phyloP scores from a whole-genome alignment of 2,888 invertebrate genomes.

The Acleris literana region DNA sequence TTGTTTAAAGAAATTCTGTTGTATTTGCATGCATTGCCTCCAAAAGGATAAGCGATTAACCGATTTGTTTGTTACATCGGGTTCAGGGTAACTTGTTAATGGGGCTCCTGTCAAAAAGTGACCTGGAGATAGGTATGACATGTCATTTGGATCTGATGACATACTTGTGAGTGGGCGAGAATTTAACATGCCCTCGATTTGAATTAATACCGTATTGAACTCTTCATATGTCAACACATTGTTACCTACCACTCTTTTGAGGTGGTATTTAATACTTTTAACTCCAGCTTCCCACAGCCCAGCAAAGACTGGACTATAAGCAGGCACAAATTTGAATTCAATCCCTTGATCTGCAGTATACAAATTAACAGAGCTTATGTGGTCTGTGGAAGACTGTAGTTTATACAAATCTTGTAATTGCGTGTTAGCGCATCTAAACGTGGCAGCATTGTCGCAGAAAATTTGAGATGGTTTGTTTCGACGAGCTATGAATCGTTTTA shows the following conservation, averaged over 20 bases:
- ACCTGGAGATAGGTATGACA: conserved; percentile 17
- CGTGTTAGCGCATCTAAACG: conserved; percentile 5
- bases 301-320: conserved; percentile 11
- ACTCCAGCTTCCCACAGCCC: too few relatives aligned
- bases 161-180: conserved; percentile 5
- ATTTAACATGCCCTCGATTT: too few relatives aligned
- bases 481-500: too few relatives aligned
- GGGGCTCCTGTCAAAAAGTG: conserved; percentile 25
- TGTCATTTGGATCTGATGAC: conserved; percentile 11
- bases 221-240: too few relatives aligned
- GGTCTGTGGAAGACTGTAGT: background rate
- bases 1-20: conserved; percentile 30
- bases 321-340: conserved; percentile 13
- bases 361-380: background rate
- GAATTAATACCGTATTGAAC: too few relatives aligned
- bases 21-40: conserved; percentile 27
- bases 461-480: background rate
- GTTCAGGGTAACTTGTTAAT: conserved; percentile 32
- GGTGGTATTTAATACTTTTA: too few relatives aligned
- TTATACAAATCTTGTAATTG: conserved; percentile 13
- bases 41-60: conserved; percentile 25
- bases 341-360: conserved; percentile 1
- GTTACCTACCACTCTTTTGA: too few relatives aligned
- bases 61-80: conserved; percentile 5
- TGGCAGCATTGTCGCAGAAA: conserved; percentile 15